phyloP scores from a whole-genome alignment of 2,797 vertebrate genomes.

The Eospalax fontanierii region DNA sequence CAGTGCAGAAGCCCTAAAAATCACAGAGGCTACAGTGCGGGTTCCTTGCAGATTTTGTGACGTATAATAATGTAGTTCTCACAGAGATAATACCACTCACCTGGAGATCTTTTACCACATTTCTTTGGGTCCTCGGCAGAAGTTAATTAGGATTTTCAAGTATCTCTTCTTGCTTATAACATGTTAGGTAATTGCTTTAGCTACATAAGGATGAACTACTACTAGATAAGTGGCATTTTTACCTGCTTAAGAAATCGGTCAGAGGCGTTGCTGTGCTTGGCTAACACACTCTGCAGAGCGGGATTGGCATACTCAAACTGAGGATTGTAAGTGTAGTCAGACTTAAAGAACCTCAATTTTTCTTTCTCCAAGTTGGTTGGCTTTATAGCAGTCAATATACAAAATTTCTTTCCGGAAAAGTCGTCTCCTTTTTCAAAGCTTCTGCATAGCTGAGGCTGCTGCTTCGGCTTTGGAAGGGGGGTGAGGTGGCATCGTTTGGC shows the following conservation, averaged over 20 bases:
- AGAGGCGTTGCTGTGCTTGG: slow-evolving; percentile 93
- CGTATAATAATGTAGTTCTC: background rate
- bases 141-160: background rate
- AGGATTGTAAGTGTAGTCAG: slow-evolving; percentile 94
- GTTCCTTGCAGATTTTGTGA: background rate
- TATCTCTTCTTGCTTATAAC: background rate
- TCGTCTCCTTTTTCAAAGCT: slow-evolving; percentile 88
- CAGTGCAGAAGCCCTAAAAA: background rate
- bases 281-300: slow-evolving; percentile 90
- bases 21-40: background rate
- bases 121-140: background rate
- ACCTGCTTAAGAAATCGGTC: slow-evolving; percentile 97
- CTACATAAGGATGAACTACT: background rate
- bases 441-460: slow-evolving; percentile 87
- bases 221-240: slow-evolving; percentile 24
- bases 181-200: background rate
- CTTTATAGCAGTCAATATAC: slow-evolving; percentile 95
- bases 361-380: slow-evolving; percentile 96
- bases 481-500: slow-evolving; percentile 81
- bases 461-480: slow-evolving; percentile 85
- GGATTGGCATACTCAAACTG: slow-evolving; percentile 96
- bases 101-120: background rate
- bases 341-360: slow-evolving; percentile 94
- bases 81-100: background rate
- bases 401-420: slow-evolving; percentile 90